Base-by-base conservation (phyloP, 2,888 invertebrate genomes). In the Meiosimyza platycephala region DNA sequence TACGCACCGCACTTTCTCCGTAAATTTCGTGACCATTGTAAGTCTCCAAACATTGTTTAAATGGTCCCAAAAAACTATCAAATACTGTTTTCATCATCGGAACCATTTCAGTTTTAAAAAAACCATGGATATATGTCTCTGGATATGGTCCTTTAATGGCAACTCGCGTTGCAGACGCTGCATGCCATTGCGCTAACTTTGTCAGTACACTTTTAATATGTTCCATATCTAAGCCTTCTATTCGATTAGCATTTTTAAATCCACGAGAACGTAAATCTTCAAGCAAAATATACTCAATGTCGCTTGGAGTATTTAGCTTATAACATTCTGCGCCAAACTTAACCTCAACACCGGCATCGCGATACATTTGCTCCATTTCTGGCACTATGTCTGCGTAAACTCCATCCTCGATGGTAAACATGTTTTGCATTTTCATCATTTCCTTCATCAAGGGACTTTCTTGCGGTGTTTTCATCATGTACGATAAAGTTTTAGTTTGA, bases 171-270 rank as follows among this genome's bases (percentile, higher is more conserved):
- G 81, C 84, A 2, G 84, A 84, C 0, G 83, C 83, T 0, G 85
- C 85, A 79, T 85, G 85, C 77, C 83, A 84, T 72, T 84, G 78
- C 5, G 84, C 84, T 48, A 85, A 70, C 72, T 84, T 85, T 28
- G 78, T 78, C 7, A 85, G 78, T 50, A 82, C 79, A 11, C 80
- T 60, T 51, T 82, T 71, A 12, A 81, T 80, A 18, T 85, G 84
- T 0, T 79, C 74, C 74, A 80, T 78, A 55, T 85, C 81, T 3
- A 85, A 72, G 1, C 85, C 83, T 0, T 74, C 76, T 6, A 79
- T 74, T 0, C 84, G 81, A 69, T 81, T 78, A 0, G 76, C 78
- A 57, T 80, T 80, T n/a, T 76, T 78, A 40, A 82, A 85, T 4
- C 81, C 81, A n/a, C 69, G 76, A 0, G 62, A 55, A 33, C 75